These are phyloP conservation scores for Sycophila sp. DNA, from an alignment of 1,140 invertebrate species.

Conservation along the genomic window DNA sequence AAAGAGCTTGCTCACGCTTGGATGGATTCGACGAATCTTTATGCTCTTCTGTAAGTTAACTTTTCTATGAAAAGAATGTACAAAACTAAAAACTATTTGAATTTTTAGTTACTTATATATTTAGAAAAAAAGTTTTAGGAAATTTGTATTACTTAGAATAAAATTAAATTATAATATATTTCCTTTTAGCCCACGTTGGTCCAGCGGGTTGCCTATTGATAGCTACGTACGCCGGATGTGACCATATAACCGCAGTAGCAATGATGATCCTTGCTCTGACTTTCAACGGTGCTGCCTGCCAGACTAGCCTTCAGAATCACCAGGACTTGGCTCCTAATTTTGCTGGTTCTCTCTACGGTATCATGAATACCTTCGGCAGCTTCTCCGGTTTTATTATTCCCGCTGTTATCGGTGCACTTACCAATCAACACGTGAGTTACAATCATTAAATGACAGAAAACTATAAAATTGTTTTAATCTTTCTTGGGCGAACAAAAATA, in stretches of 20 bases:
- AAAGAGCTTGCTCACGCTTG: constrained; percentile 69
- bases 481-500: not conserved
- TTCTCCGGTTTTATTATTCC: constrained; percentile 80
- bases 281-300: constrained; percentile 83
- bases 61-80: too few relatives aligned
- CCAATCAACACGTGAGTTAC: constrained; percentile 69
- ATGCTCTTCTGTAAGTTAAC: constrained; percentile 73
- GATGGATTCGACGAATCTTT: constrained; percentile 76
- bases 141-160: too few relatives aligned
- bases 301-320: constrained; percentile 85
- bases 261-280: constrained; percentile 80
- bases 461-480: constrained; percentile 17
- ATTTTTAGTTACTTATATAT: not conserved
- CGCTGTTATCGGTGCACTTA: constrained; percentile 75
- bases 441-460: not conserved
- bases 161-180: too few relatives aligned
- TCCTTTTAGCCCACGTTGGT: constrained; percentile 72
- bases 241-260: constrained; percentile 70
- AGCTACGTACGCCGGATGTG: constrained; percentile 75
- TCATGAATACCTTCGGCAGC: constrained; percentile 78
- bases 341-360: constrained; percentile 80
- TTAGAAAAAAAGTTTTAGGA: not conserved
- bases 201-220: constrained; percentile 75
- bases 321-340: constrained; percentile 86
- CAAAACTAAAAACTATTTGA: not conserved